Evolutionary conservation across 2,888 invertebrate species (phyloP), one percentile per base, ranked within the genome.

Genomic region (Thera britannica): DNA sequence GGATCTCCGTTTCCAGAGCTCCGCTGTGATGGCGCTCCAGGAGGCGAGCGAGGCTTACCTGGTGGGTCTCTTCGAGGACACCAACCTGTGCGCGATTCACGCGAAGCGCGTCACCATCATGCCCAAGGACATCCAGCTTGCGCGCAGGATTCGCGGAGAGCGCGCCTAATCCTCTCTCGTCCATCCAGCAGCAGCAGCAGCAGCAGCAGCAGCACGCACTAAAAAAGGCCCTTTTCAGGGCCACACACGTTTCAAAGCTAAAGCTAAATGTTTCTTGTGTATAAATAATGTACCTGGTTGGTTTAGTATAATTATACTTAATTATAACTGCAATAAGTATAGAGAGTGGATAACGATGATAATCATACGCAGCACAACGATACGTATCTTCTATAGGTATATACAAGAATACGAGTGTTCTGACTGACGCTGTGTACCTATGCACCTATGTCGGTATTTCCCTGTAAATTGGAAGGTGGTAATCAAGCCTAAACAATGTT

Each of bases 101-200:
- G 98, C 98, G 82, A 98, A 98, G 94, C 96, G 98, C 83, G 98
- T 98, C 66, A 99, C 98, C 76, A 98, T 99, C 93, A 99, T 98
- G 98, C 98, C 98, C 81, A 99, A 98, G 94, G 98, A 99, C 90
- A 98, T 99, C 85, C 98, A 98, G 93, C 95, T 99, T 90, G 98
- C 98, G 72, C 96, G 98, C 88, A 96, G 98, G 95, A 99, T 99
- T 94, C 97, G 98, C 87, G 98, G 98, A 79, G 98, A 98, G 94
- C 96, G 98, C 93, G 97, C 97, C 95, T 98, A 97, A 97, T 80
- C 44, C 9, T 9, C 2, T 3, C 2, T 5, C 41, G 4, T 41
- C 6, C 41, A 7, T 41, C 7, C 3, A 7, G 9, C 3, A 46
- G 2, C 9, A 9, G 7, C 9, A 46, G 8, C 44, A 9, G n/a